These are phyloP conservation scores for Brachypteracias leptosomus DNA, from an alignment of 2,113 vertebrate species.

Conservation along the genomic window DNA sequence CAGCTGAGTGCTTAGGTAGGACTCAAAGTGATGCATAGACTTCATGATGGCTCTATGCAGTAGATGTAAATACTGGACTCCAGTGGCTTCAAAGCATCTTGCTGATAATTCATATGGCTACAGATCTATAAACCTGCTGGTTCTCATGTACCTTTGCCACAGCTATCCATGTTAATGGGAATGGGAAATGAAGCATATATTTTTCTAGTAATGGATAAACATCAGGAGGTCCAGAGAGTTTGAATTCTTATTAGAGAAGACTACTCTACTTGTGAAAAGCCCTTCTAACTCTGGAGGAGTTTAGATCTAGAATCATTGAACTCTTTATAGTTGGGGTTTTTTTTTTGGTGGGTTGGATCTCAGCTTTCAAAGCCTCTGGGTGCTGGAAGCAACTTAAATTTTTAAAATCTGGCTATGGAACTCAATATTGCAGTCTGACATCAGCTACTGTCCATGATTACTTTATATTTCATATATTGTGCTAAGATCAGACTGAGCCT, in stretches of 20 bases:
- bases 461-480: not conserved
- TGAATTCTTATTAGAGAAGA: conserved; percentile 49
- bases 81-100: conserved; percentile 27
- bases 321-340: not conserved
- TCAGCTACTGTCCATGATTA: not conserved
- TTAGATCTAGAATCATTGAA: conserved; percentile 17
- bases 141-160: conserved; percentile 48
- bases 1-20: not conserved
- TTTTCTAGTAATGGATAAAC: conserved; percentile 59
- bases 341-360: not conserved
- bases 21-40: not conserved
- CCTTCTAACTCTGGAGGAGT: not conserved
- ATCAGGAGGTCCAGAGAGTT: conserved; percentile 42
- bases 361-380: not conserved
- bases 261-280: not conserved
- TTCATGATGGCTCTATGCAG: not conserved
- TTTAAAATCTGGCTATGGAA: not conserved
- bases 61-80: conserved; percentile 18
- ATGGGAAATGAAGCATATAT: conserved; percentile 56
- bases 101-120: conserved; percentile 54
- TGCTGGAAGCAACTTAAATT: not conserved
- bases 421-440: not conserved
- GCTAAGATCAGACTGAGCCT: not conserved
- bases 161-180: conserved; percentile 46
- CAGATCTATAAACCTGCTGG: conserved; percentile 51